Base-by-base conservation (phyloP, 2,888 invertebrate species). In the Ariolimax columbianus region DNA sequence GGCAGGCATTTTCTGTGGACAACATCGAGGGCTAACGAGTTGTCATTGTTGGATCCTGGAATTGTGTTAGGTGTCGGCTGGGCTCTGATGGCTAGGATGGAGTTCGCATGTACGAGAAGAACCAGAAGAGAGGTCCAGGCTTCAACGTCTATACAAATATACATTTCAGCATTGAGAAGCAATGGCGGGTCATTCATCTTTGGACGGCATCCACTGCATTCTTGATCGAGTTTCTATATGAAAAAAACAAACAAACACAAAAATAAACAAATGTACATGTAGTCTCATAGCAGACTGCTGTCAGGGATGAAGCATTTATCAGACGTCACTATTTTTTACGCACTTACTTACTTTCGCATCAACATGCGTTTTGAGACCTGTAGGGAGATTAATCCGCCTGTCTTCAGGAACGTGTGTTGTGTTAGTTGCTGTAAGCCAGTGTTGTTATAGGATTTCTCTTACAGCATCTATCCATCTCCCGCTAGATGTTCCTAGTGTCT, bases 121-220 rank as follows among this genome's bases (percentile, higher is more conserved):
- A 79, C 40, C 30, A 79, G 33, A 19, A 79, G 2, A 30, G 79
- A 26, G 23, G 63, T 63, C 66, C 79, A 68, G 0, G 79, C 68
- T 36, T 43, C 33, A 66, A 30, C 40, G 26, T 30, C 43, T 3
- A 43, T 30, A 38, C 43, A 19, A 23, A 66, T 66, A 79, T 33
- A 68, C 79, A 81, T 81, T 36, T 72, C 81, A 81, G 72, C 36
- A 51, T 68, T 9, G 6, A 43, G 23, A 30, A 78, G 43, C 30
- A 66, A 14, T 66, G 33, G 66, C 9, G 66, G 33, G 30, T 66
- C 66, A 33, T 33, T 66, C 66, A 66, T 66, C 11, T 11, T 11
- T 0, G 33, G 33, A 33, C 33, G 33, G 1, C 33, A 2, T 7
- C 14, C 23, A 66, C 55, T n/a, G 23, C 4, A 23, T 14, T 55